Evolutionary conservation across 2,888 invertebrate genomes (phyloP).

Genomic region (Clitarchus hookeri): DNA sequence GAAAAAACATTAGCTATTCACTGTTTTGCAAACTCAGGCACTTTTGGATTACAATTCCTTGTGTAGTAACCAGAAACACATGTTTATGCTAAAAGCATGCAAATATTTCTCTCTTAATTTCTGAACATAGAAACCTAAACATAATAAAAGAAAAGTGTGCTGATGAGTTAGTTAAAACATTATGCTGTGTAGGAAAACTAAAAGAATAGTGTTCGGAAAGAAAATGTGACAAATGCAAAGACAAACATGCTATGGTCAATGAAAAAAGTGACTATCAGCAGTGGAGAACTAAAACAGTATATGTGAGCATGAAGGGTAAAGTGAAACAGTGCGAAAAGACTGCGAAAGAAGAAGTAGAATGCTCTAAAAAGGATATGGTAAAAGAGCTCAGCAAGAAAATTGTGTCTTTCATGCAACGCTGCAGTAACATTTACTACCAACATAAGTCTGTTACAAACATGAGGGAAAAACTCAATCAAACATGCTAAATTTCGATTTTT

Average conservation of each 20-base stretch:
- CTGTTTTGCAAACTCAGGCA: neutral
- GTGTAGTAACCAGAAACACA: neutral
- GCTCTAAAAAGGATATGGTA: neutral
- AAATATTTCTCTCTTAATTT: neutral
- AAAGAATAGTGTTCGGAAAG: too few species aligned
- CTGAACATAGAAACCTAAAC: too few species aligned
- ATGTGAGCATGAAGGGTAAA: neutral
- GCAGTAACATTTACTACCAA: slow-evolving; percentile 19
- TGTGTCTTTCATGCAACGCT: neutral
- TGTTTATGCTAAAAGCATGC: neutral
- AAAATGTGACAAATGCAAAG: too few species aligned
- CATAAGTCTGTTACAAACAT: neutral
- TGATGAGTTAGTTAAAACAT: too few species aligned
- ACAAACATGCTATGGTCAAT: too few species aligned
- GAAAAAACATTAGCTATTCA: neutral
- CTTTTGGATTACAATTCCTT: neutral
- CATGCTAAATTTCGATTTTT: too few species aligned
- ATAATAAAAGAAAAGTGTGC: too few species aligned
- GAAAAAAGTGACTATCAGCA: too few species aligned
- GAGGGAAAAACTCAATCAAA: slow-evolving; percentile 25
- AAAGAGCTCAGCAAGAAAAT: neutral
- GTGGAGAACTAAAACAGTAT: too few species aligned
- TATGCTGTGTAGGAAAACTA: too few species aligned
- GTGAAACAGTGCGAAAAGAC: too few species aligned
- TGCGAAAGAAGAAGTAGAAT: neutral